Evolutionary conservation across 1,140 invertebrate genomes (phyloP), one percentile per base, ranked within the genome.

Genomic region (Zaprionus vittiger): DNA sequence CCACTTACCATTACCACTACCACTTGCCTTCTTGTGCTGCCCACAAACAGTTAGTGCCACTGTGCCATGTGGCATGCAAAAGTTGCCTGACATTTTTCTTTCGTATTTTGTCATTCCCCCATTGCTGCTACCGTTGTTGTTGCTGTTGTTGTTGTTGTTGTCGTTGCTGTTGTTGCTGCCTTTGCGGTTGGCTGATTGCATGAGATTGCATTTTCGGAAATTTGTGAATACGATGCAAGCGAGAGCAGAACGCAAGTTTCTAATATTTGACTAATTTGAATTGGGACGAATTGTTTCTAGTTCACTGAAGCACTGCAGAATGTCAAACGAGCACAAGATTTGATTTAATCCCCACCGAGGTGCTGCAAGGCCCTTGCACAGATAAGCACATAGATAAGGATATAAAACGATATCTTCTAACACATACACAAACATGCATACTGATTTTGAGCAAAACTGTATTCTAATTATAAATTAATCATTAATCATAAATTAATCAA

Each of bases 201-300:
- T 79, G 77, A 79, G 77, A 79, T 79, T 77, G 67, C 73, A 77
- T 72, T 79, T 47, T 71, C 26, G 57, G 59, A 52, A 76, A 72
- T 72, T 69, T 77, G 9, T 63, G 73, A 31, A 63, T 64, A 64
- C 54, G 47, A 70, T 57, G 67, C 54, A 34, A 34, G 31, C 31
- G 31, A 34, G 59, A 71, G 38, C 26, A 41, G 60, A 76, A 79
- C 62, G 67, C 73, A 75, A 79, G 73, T 74, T 69, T 78, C 63
- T 79, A 72, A 76, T 77, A 77, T 79, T 79, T 77, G 73, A 77
- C 77, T 77, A 79, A 79, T 79, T 79, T 77, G 77, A 79, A 79
- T 79, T 79, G 63, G 38, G 37, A 47, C 26, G 69, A 77, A 79
- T 79, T 79, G 77, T 72, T 79, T 66, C 66, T 49, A 38, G 34